A percentile compares a stretch with the other conserved stretches of the same genome.
These are phyloP conservation scores for Kradibia gibbosae DNA, from an alignment of 1,140 invertebrate genomes.

Conservation along the genomic window DNA sequence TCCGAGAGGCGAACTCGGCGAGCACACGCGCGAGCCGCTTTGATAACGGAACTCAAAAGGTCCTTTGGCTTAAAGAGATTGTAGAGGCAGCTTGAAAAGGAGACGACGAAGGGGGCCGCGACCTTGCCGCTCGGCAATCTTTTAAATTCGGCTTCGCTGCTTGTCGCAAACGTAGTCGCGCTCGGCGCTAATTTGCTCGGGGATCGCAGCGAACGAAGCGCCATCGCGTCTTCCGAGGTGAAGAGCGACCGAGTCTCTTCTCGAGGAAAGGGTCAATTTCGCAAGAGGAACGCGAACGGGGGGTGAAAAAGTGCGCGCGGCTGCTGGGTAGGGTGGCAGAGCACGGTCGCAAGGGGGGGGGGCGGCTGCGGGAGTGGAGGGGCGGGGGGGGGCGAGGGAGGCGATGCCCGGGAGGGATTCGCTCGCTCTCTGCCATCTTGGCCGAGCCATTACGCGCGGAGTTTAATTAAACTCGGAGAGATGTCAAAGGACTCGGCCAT, in stretches of 20 bases:
- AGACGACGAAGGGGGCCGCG: too few species aligned
- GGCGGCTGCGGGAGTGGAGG: not conserved
- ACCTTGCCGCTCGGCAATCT: too few species aligned
- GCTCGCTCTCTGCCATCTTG: constrained; percentile 43
- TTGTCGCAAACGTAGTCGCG: too few species aligned
- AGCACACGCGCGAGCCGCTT: too few species aligned
- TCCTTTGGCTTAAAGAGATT: too few species aligned
- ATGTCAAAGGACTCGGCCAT: constrained; percentile 69
- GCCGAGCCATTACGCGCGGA: constrained; percentile 52
- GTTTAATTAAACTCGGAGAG: constrained; percentile 70
- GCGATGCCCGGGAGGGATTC: not conserved
- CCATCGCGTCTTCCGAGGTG: not conserved
- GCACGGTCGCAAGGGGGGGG: not conserved
- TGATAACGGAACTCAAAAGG: too few species aligned
- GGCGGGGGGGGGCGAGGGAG: constrained; percentile 3
- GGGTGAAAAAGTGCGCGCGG: not conserved
- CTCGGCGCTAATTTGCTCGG: too few species aligned
- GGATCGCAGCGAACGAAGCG: not conserved
- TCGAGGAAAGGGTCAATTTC: constrained; percentile 32
- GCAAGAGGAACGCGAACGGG: not conserved
- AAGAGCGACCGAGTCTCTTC: constrained; percentile 5
- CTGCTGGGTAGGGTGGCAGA: not conserved
- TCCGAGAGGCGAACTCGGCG: too few species aligned
- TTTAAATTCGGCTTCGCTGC: too few species aligned
- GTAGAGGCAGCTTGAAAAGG: too few species aligned